A percentile compares a stretch with the other conserved stretches of the same genome.
Evolutionary conservation across 2,888 invertebrate species (phyloP).

Genomic region (Patella ulyssiponensis): DNA sequence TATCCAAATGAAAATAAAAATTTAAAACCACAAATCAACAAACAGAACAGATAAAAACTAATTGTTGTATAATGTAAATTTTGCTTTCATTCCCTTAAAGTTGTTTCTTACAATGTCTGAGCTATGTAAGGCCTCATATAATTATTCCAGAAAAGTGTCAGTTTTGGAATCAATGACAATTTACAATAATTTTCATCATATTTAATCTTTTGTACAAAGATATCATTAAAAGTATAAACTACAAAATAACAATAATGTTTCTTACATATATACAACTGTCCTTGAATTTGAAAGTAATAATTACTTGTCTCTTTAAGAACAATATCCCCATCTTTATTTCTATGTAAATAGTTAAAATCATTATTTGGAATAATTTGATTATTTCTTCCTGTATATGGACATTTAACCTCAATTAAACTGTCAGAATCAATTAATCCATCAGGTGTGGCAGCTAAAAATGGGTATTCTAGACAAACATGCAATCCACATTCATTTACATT

Average conservation of each 20-base stretch:
- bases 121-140: slow-evolving; percentile 10
- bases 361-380: slow-evolving; percentile 21
- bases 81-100: too few relatives aligned
- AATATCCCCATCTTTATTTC: slow-evolving; percentile 12
- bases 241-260: slow-evolving; percentile 30
- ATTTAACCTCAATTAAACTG: slow-evolving; percentile 37
- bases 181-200: not conserved
- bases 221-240: slow-evolving; percentile 33
- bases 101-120: not conserved
- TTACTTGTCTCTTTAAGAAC: slow-evolving; percentile 26
- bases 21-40: too few relatives aligned
- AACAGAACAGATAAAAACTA: too few relatives aligned
- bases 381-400: slow-evolving; percentile 34
- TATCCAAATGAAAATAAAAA: too few relatives aligned
- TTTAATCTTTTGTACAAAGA: slow-evolving; percentile 26
- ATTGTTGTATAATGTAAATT: too few relatives aligned
- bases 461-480: slow-evolving; percentile 22
- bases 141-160: not conserved
- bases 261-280: slow-evolving; percentile 33
- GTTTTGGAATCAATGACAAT: not conserved
- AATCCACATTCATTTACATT: slow-evolving; percentile 31
- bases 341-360: slow-evolving; percentile 26
- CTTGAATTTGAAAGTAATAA: slow-evolving; percentile 40
- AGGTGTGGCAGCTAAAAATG: slow-evolving; percentile 38
- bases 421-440: slow-evolving; percentile 37